These are phyloP conservation scores for Pemphigus obesinymphae DNA, from an alignment of 1,140 invertebrate species.

Conservation along the genomic window DNA sequence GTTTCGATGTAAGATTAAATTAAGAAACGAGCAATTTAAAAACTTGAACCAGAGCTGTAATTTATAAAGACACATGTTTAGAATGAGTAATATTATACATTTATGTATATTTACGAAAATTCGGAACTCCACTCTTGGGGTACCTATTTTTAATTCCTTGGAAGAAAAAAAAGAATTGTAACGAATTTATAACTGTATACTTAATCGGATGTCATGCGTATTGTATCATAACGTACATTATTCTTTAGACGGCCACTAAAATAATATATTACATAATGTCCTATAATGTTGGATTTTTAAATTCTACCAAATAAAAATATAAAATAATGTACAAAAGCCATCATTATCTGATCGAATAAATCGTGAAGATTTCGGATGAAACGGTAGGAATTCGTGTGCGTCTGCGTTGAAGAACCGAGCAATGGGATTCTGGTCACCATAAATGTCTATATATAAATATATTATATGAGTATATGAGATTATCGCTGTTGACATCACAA, in stretches of 20 bases:
- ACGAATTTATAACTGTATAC: background rate
- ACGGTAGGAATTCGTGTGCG: slow-evolving; percentile 17
- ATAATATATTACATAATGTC: too few species aligned
- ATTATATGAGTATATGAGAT: background rate
- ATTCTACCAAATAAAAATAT: background rate
- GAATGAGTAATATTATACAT: too few species aligned
- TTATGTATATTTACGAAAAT: too few species aligned
- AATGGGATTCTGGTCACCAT: background rate
- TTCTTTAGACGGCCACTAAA: background rate
- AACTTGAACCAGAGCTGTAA: background rate
- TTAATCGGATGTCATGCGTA: background rate
- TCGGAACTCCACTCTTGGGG: background rate
- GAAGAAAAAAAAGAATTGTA: background rate
- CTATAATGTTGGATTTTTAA: slow-evolving; percentile 11
- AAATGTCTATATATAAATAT: background rate
- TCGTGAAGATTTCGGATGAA: background rate
- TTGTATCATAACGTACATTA: background rate
- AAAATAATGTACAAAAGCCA: slow-evolving; percentile 1
- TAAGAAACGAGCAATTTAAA: background rate
- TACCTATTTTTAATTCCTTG: background rate
- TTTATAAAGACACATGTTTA: background rate
- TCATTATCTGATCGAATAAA: slow-evolving; percentile 30
- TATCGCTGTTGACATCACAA: slow-evolving; percentile 1
- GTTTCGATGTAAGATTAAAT: background rate
- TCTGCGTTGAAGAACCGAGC: background rate